phyloP scores from a whole-genome alignment of 2,888 invertebrate species.

The Sinelater perroti region DNA sequence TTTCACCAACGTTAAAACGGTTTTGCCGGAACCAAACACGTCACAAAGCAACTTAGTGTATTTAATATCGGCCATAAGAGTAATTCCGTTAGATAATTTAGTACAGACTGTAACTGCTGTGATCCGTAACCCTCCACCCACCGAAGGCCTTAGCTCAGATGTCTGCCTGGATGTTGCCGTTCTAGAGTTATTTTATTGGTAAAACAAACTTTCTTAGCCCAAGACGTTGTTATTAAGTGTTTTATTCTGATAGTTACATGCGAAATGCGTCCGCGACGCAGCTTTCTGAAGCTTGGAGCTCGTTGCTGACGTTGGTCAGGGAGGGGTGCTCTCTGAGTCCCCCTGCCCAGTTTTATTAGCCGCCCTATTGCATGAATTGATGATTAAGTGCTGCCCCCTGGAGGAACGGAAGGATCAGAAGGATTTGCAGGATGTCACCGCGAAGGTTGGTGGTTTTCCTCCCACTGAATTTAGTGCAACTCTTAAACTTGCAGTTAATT shows the following conservation, averaged over 20 bases:
- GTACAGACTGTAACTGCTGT: slow-evolving; percentile 84
- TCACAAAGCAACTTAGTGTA: slow-evolving; percentile 81
- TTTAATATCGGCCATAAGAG: slow-evolving; percentile 80
- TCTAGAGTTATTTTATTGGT: slow-evolving; percentile 81
- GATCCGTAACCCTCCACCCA: slow-evolving; percentile 77
- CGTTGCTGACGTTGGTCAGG: slow-evolving; percentile 76
- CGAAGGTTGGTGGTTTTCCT: slow-evolving; percentile 61
- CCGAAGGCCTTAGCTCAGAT: slow-evolving; percentile 67
- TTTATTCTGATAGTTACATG: slow-evolving; percentile 64
- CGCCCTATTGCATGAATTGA: slow-evolving; percentile 83
- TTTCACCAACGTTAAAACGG: slow-evolving; percentile 61
- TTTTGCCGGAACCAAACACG: slow-evolving; percentile 70
- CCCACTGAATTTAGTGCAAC: not conserved
- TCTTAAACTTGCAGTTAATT: slow-evolving; percentile 64
- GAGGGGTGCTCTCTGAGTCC: slow-evolving; percentile 78
- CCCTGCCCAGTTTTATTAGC: slow-evolving; percentile 82
- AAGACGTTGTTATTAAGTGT: slow-evolving; percentile 3
- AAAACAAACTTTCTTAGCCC: slow-evolving; percentile 37
- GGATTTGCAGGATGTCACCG: slow-evolving; percentile 79
- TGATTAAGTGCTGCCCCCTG: slow-evolving; percentile 79
- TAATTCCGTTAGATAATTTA: slow-evolving; percentile 84
- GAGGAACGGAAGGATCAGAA: slow-evolving; percentile 82
- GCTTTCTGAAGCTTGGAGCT: slow-evolving; percentile 80
- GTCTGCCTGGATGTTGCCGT: slow-evolving; percentile 80
- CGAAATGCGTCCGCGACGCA: slow-evolving; percentile 73